Percentiles rank a stretch among this genome's conserved stretches.
phyloP scores from a whole-genome alignment of 2,888 invertebrate genomes.

The Apomyelois bistriatella region DNA sequence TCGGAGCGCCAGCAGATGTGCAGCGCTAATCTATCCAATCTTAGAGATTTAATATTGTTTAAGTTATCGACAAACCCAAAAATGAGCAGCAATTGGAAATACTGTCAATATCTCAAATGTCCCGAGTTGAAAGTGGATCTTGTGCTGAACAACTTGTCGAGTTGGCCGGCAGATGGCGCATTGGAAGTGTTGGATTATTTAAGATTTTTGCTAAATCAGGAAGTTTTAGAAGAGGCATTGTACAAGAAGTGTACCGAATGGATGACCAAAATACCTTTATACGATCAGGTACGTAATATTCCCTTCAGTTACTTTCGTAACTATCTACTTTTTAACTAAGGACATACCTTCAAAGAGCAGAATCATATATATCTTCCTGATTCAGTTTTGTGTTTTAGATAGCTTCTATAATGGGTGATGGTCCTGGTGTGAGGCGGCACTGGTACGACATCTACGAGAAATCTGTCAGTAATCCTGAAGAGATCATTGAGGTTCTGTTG shows the following conservation, averaged over 20 bases:
- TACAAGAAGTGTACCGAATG: conserved; percentile 74
- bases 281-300: conserved; percentile 73
- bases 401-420: conserved; percentile 72
- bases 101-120: conserved; percentile 74
- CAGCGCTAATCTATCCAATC: conserved; percentile 73
- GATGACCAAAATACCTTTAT: conserved; percentile 82
- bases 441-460: conserved; percentile 82
- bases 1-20: conserved; percentile 77
- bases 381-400: conserved; percentile 55
- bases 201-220: conserved; percentile 55
- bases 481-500: conserved; percentile 75
- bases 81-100: conserved; percentile 69
- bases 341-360: neutral
- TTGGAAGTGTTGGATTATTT: conserved; percentile 74
- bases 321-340: too few relatives aligned
- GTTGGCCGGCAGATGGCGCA: conserved; percentile 80
- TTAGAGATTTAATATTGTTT: conserved; percentile 81
- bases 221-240: conserved; percentile 61
- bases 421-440: conserved; percentile 35
- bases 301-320: too few relatives aligned
- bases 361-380: neutral
- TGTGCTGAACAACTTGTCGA: conserved; percentile 73
- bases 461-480: conserved; percentile 75
- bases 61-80: conserved; percentile 77
- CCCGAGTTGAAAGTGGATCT: conserved; percentile 70